phyloP scores from a whole-genome alignment of 2,113 vertebrate species.

The Cheilinus undulatus region DNA sequence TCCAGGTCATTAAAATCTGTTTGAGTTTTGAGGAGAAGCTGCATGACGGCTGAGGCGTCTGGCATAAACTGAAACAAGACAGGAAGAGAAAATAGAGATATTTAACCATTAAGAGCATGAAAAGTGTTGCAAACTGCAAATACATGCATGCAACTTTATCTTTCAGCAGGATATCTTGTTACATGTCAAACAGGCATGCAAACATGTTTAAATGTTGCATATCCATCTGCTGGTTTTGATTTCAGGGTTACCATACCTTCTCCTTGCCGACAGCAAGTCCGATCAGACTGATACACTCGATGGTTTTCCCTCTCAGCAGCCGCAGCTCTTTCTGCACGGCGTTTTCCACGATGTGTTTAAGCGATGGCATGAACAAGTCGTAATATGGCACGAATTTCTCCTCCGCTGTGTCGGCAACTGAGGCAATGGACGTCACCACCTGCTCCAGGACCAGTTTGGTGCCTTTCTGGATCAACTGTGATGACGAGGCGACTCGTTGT shows the following conservation, averaged over 20 bases:
- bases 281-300: constrained; percentile 99
- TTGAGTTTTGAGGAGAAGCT: constrained; percentile 95
- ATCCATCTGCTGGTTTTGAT: neutral
- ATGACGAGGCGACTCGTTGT: too few species aligned
- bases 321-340: constrained; percentile 97
- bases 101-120: neutral
- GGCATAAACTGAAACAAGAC: constrained; percentile 92
- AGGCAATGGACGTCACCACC: constrained; percentile 98
- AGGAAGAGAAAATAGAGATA: neutral
- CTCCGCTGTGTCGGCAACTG: constrained; percentile 98
- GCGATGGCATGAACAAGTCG: constrained; percentile 97
- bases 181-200: too few species aligned
- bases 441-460: constrained; percentile 98
- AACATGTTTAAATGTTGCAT: too few species aligned
- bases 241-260: constrained; percentile 82
- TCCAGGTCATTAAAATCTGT: constrained; percentile 97
- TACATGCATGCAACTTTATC: too few species aligned
- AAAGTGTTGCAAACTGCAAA: too few species aligned
- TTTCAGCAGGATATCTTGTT: too few species aligned
- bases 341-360: constrained; percentile 98
- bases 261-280: constrained; percentile 98
- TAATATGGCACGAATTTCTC: constrained; percentile 99
- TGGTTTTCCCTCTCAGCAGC: constrained; percentile 95
- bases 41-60: constrained; percentile 99
- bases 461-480: constrained; percentile 96